phyloP scores from a whole-genome alignment of 2,113 vertebrate species.

The Myxocyprinus asiaticus region DNA sequence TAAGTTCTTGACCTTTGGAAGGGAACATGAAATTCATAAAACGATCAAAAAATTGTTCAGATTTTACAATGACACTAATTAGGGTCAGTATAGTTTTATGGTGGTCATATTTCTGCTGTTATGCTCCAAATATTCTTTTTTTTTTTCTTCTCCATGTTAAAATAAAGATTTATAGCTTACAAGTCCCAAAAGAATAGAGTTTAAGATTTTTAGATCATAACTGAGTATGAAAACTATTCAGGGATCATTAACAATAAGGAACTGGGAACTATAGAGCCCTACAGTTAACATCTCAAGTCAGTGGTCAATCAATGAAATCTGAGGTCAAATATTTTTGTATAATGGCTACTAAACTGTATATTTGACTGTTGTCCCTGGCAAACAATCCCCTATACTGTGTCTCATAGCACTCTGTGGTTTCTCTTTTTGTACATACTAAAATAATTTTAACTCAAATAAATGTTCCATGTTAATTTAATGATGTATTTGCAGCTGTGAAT shows the following conservation, averaged over 20 bases:
- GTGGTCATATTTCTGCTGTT: slow-evolving; percentile 42
- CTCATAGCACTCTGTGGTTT: too few species aligned
- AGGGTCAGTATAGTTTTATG: slow-evolving; percentile 45
- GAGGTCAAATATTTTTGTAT: neutral
- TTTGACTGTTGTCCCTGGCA: too few species aligned
- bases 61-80: slow-evolving; percentile 63
- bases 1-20: slow-evolving; percentile 59
- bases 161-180: slow-evolving; percentile 55
- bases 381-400: too few species aligned
- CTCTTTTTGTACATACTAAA: too few species aligned
- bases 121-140: slow-evolving; percentile 34
- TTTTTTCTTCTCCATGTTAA: slow-evolving; percentile 18
- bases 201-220: slow-evolving; percentile 18
- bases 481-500: too few species aligned
- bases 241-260: slow-evolving; percentile 39
- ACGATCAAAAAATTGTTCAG: slow-evolving; percentile 55
- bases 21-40: slow-evolving; percentile 63
- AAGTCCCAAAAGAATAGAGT: slow-evolving; percentile 51
- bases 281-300: neutral
- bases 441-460: too few species aligned
- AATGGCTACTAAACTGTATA: too few species aligned
- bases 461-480: too few species aligned
- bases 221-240: slow-evolving; percentile 32
- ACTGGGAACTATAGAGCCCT: slow-evolving; percentile 6
- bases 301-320: slow-evolving; percentile 12